Evolutionary conservation across 2,888 invertebrate species (phyloP), one percentile per base, ranked within the genome.

Genomic region (Osmoderma eremita): DNA sequence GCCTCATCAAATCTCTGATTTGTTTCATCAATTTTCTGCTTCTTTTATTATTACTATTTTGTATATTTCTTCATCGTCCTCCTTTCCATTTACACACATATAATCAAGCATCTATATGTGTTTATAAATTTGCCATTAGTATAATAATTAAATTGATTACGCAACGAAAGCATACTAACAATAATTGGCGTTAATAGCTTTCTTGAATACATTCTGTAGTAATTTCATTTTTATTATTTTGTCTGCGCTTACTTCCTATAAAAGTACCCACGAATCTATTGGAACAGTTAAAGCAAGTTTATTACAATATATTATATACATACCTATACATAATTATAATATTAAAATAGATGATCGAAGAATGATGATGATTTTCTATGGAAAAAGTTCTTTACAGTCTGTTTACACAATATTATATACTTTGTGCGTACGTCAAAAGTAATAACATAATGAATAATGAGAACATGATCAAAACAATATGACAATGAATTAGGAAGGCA

Each of bases 81-180:
- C 49, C n/a, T 53, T 53, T 17, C 58, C 58, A 58, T 58, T 42
- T 58, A 58, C 58, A 58, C 58, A 58, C 58, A 58, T 58, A 58
- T 58, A 58, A 58, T 58, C 58, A 58, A 58, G 58, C 58, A 58
- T 58, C 58, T 58, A 58, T 81, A 82, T 80, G 82, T 81, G 79
- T 80, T 82, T 53, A 53, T 53, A 53, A 53, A 53, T 53, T 53
- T 80, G 83, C 80, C 80, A 82, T 82, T 83, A 78, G 76, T 78
- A 78, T 79, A 79, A 77, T 78, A 79, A 76, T 77, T 79, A 77
- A 80, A 80, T 78, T 78, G 78, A 79, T 79, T 78, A 78, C 74
- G 77, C 76, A 78, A 78, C 78, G 75, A 77, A 79, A 78, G 78
- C 78, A 73, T 74, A 75, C 76, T 76, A 76, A 75, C 73, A 74